phyloP scores from a whole-genome alignment of 2,797 vertebrate genomes.

The Perodicticus potto region DNA sequence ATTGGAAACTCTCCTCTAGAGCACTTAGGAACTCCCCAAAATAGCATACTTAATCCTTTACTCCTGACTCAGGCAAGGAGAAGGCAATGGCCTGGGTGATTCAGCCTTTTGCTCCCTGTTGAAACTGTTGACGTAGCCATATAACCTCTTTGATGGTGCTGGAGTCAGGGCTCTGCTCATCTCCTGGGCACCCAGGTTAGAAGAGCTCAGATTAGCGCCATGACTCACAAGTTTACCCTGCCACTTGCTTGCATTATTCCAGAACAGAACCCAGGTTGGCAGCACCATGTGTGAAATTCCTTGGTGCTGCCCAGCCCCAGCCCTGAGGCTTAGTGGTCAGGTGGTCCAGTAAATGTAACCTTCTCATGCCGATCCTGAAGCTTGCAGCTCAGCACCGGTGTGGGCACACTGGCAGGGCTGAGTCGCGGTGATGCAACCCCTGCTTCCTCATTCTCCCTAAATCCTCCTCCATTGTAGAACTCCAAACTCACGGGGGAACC shows the following conservation, averaged over 20 bases:
- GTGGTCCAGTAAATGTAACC: background rate
- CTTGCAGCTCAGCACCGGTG: background rate
- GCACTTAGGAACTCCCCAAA: conserved; percentile 75
- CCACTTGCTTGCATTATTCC: background rate
- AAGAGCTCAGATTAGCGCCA: conserved; percentile 50
- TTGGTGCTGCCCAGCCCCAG: background rate
- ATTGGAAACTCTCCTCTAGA: conserved; percentile 62
- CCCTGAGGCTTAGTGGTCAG: background rate
- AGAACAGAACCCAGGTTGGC: conserved; percentile 41
- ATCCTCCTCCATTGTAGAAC: background rate
- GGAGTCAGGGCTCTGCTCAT: conserved; percentile 16
- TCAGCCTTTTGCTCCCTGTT: conserved; percentile 16
- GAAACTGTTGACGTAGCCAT: conserved; percentile 24
- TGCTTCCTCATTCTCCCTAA: background rate
- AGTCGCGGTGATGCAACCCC: rapidly evolving
- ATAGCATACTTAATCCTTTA: conserved; percentile 78
- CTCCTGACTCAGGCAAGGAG: conserved; percentile 62
- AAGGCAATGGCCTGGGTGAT: background rate
- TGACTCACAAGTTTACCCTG: conserved; percentile 55
- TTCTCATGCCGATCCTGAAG: background rate
- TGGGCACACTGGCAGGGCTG: background rate
- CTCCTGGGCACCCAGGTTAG: background rate
- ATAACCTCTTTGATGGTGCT: background rate
- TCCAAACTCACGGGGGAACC: background rate
- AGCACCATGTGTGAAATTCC: conserved; percentile 58